phyloP scores from a whole-genome alignment of 2,113 vertebrate species.

The Tragelaphus scriptus region DNA sequence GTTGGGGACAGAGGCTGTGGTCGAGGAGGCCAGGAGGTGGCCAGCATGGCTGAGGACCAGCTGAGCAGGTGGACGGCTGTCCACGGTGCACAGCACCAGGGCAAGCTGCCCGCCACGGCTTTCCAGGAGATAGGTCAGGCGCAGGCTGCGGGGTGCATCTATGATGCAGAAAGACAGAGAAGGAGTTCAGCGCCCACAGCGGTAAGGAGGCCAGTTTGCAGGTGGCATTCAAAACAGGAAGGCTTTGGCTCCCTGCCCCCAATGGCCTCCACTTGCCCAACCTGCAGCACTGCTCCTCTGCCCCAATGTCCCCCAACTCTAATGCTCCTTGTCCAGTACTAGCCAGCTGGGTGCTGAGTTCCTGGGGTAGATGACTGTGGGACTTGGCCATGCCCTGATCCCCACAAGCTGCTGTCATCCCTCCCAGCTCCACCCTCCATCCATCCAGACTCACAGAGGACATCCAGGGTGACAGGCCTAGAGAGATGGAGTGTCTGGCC shows the following conservation, averaged over 20 bases:
- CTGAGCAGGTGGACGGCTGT: constrained; percentile 73
- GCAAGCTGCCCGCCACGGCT: constrained; percentile 29
- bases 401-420: background rate
- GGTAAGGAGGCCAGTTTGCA: background rate
- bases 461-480: constrained; percentile 60
- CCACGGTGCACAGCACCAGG: constrained; percentile 74
- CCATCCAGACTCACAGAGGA: constrained; percentile 77
- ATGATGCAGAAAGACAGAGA: fast-evolving
- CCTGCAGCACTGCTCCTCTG: background rate
- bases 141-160: constrained; percentile 76
- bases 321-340: background rate
- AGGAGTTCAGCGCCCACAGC: background rate
- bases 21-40: constrained; percentile 21
- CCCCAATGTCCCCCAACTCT: background rate
- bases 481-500: constrained; percentile 50
- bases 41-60: constrained; percentile 64
- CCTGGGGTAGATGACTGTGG: background rate
- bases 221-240: background rate
- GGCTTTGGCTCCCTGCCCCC: background rate
- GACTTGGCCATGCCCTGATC: background rate
- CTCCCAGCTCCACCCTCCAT: background rate
- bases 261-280: background rate
- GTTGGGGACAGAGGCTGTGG: constrained; percentile 26
- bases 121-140: constrained; percentile 75
- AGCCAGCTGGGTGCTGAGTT: background rate